These are phyloP conservation scores for Agrotis exclamationis DNA, from an alignment of 2,888 invertebrate genomes.

Conservation along the genomic window DNA sequence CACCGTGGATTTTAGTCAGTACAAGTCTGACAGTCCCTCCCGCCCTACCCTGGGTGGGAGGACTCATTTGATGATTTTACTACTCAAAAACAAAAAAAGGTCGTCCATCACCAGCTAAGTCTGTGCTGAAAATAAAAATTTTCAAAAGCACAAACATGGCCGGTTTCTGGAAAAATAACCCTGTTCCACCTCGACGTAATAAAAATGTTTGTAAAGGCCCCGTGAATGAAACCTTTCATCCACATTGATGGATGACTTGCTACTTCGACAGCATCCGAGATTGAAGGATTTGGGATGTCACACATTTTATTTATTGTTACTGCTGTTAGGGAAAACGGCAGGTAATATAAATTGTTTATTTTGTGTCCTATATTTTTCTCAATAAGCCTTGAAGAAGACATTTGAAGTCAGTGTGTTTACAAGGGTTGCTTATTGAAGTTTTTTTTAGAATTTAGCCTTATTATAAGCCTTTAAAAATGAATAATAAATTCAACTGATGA, in stretches of 20 bases:
- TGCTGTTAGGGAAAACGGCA: slow-evolving; percentile 4
- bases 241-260: slow-evolving; percentile 48
- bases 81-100: no score
- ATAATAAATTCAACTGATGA: no score
- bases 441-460: no score
- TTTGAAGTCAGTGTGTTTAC: not conserved
- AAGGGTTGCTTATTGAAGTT: no score
- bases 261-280: slow-evolving; percentile 26
- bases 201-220: not conserved
- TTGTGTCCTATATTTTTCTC: not conserved
- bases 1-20: no score
- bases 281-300: slow-evolving; percentile 39
- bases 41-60: no score
- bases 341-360: slow-evolving; percentile 1
- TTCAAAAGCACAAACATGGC: not conserved
- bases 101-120: no score
- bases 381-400: not conserved
- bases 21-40: no score
- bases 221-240: slow-evolving; percentile 32
- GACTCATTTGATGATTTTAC: no score
- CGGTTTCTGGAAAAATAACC: slow-evolving; percentile 1
- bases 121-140: not conserved
- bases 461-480: no score
- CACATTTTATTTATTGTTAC: slow-evolving; percentile 42
- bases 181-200: not conserved